Percentiles rank a stretch among this genome's conserved stretches.
Conservation (phyloP, 2,888 invertebrate species). For the Tuberolachnus salignus region DNA sequence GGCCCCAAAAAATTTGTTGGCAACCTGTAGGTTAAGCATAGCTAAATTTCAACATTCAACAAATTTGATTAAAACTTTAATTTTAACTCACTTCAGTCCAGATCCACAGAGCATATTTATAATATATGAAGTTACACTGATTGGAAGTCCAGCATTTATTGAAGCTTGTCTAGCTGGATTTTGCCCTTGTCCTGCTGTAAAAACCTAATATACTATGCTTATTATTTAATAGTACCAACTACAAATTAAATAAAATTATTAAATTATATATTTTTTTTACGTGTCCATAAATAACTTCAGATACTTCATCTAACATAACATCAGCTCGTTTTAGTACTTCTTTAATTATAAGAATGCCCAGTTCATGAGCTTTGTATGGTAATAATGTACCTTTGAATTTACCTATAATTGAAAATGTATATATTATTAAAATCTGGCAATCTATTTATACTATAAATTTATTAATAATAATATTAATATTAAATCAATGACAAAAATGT, state of each 20-base stretch:
- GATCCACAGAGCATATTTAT: constrained; percentile 85
- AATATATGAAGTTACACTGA: constrained; percentile 71
- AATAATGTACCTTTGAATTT: constrained; percentile 73
- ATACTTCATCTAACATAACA: constrained; percentile 70
- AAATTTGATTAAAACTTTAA: neutral
- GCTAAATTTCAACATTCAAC: too few relatives aligned
- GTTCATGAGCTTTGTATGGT: constrained; percentile 71
- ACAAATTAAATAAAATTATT: neutral
- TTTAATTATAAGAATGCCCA: constrained; percentile 74
- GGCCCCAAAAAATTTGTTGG: too few relatives aligned
- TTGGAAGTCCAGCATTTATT: constrained; percentile 74
- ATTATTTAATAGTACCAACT: neutral
- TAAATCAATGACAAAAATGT: too few relatives aligned
- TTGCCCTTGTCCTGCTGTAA: constrained; percentile 77
- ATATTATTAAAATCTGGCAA: too few relatives aligned
- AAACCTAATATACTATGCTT: constrained; percentile 63
- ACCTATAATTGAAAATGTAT: constrained; percentile 66
- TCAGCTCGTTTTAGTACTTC: constrained; percentile 70
- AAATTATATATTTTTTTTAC: constrained; percentile 63
- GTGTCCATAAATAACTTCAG: constrained; percentile 83
- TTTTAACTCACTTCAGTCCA: constrained; percentile 71
- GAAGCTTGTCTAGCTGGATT: constrained; percentile 83
- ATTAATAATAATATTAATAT: too few relatives aligned
- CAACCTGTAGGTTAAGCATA: too few relatives aligned
- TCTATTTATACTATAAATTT: too few relatives aligned